Base-by-base conservation (phyloP, 2,113 vertebrate genomes). In the Typhlomys cinereus region DNA sequence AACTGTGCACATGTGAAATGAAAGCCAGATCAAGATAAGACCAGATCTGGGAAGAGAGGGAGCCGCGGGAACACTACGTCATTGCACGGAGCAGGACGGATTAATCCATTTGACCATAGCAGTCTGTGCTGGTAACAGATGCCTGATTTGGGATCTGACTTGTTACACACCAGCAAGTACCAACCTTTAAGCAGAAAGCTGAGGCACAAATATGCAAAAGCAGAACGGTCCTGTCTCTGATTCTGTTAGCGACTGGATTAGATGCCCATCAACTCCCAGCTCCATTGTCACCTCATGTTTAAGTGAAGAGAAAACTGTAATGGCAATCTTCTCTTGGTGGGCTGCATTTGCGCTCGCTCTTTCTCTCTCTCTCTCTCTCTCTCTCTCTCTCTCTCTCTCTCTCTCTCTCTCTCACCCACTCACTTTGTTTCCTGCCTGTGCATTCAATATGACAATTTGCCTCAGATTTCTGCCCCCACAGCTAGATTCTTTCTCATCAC, bases 1-100 rank as follows among this genome's bases (percentile, higher is more conserved):
- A 4, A 27, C 34, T 34, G 23, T 73, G 15, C 41, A 78, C 57
- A 78, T 21, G 90, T 21, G 74, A 82, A 41, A 75, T 17, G 70
- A 88, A 92, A 90, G 67, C 27, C 48, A 82, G 21, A 57, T 54
- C 62, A 67, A 90, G 48, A 81, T 82, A 71, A 88, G 70, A 78
- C 41, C 25, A 23, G 46, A 29, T 78, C 88, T 78, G 57, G 69
- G 89, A 82, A 88, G 4, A 81, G 89, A 41, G 69, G 78, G 71
- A 31, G 14, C 0, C 0, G 52, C 76, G 39, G 82, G 59, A 91
- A 66, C 62, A 61, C 0, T 67, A 74, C 91, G 70, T 69, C 85
- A 31, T 36, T 0, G 0, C 15, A 17, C 17, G 62, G 46, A 31
- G 4, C 5, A 4, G 31, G 50, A 25, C 25, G 12, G 39, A 15